A percentile compares a stretch with the other conserved stretches of the same genome.
Evolutionary conservation across 2,888 invertebrate genomes (phyloP).

Genomic region (Ariolimax columbianus): DNA sequence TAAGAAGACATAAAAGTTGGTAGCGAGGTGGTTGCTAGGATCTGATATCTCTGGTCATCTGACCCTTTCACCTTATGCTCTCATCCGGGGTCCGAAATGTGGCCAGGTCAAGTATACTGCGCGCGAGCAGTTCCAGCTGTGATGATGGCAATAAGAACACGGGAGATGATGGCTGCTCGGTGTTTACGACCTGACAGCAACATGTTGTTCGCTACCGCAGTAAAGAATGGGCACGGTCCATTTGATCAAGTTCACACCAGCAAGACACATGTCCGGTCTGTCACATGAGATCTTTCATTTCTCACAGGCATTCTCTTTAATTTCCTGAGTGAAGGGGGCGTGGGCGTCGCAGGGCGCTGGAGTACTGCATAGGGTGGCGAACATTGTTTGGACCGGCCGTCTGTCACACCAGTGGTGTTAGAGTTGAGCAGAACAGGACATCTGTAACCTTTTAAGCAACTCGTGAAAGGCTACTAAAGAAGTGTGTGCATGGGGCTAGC

Average conservation of each 20-base stretch:
- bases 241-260: no score
- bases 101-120: background rate
- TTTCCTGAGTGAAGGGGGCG: background rate
- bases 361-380: background rate
- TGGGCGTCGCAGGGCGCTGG: background rate
- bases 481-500: no score
- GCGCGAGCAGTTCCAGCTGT: background rate
- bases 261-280: background rate
- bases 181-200: constrained; percentile 23
- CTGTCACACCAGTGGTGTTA: no score
- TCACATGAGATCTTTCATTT: background rate
- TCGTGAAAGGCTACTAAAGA: no score
- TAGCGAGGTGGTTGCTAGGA: background rate
- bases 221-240: no score
- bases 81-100: background rate
- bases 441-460: no score
- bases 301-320: background rate
- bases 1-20: background rate
- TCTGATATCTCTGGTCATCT: background rate
- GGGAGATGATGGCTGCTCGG: constrained; percentile 14
- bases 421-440: no score
- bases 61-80: constrained; percentile 12
- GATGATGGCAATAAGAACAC: background rate
- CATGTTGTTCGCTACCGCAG: no score
- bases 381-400: no score